These are phyloP conservation scores for Orchesella cincta DNA, from an alignment of 1,140 invertebrate genomes.

Conservation along the genomic window DNA sequence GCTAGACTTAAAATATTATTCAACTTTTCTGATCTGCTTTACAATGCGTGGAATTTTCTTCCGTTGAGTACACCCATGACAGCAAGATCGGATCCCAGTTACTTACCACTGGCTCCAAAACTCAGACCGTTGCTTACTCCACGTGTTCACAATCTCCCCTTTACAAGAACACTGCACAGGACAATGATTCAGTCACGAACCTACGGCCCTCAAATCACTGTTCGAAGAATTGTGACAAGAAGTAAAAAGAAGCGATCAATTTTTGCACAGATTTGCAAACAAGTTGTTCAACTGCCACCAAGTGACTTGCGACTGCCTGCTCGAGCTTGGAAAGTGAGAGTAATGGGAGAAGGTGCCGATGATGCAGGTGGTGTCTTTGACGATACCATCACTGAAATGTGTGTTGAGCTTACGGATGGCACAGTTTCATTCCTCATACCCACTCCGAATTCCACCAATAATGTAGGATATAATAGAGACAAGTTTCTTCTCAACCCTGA, in stretches of 20 bases:
- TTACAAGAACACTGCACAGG: slow-evolving; percentile 66
- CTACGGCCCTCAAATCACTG: slow-evolving; percentile 69
- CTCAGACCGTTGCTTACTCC: slow-evolving; percentile 63
- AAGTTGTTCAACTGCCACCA: slow-evolving; percentile 65
- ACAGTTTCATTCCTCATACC: slow-evolving; percentile 61
- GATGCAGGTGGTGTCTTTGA: slow-evolving; percentile 69
- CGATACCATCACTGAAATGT: slow-evolving; percentile 73
- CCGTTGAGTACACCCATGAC: slow-evolving; percentile 58
- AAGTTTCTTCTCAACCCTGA: slow-evolving; percentile 67
- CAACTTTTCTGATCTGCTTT: slow-evolving; percentile 67
- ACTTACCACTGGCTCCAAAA: slow-evolving; percentile 48
- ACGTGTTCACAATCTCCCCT: slow-evolving; percentile 66
- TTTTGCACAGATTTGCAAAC: slow-evolving; percentile 66
- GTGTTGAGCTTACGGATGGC: slow-evolving; percentile 62
- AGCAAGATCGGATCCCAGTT: slow-evolving; percentile 38
- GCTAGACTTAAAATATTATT: slow-evolving; percentile 64
- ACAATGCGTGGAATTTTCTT: slow-evolving; percentile 66
- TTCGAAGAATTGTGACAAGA: slow-evolving; percentile 64
- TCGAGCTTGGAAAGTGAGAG: slow-evolving; percentile 67
- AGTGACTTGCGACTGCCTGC: slow-evolving; percentile 65
- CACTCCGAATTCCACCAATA: slow-evolving; percentile 63
- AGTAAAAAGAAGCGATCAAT: slow-evolving; percentile 64
- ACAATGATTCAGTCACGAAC: slow-evolving; percentile 71
- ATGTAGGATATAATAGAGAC: slow-evolving; percentile 67
- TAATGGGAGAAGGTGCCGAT: slow-evolving; percentile 64